phyloP scores from a whole-genome alignment of 2,113 vertebrate species.

The Strix uralensis region DNA sequence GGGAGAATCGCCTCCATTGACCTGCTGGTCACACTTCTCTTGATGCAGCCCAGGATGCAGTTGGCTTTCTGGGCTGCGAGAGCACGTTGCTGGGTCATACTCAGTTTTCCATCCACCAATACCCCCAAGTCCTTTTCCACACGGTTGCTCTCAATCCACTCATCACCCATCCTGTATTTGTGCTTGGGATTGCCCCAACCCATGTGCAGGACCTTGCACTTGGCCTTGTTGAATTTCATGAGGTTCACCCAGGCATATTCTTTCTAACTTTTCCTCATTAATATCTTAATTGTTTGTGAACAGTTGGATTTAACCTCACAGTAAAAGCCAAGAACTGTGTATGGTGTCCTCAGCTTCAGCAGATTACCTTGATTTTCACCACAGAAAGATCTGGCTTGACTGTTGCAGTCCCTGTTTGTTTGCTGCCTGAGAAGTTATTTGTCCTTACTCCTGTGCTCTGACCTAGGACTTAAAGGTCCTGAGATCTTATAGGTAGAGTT shows the following conservation, averaged over 20 bases:
- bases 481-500: not conserved
- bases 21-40: no score
- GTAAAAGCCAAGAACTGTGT: not conserved
- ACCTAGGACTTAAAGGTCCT: not conserved
- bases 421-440: not conserved
- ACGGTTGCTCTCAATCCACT: no score
- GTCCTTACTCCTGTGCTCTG: not conserved
- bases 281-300: not conserved
- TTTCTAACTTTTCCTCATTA: not conserved
- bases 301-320: not conserved
- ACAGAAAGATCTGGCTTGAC: not conserved
- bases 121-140: no score
- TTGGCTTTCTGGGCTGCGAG: no score
- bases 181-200: no score
- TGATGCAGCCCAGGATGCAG: no score
- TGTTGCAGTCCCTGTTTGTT: not conserved
- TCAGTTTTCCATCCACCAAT: no score
- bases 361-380: not conserved
- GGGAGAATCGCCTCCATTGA: no score
- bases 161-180: no score
- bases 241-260: not conserved
- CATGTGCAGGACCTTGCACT: no score
- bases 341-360: not conserved
- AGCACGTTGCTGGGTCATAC: no score
- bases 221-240: no score